Base-by-base conservation (phyloP, 1,140 invertebrate species). In the Oreohelix idahoensis region DNA sequence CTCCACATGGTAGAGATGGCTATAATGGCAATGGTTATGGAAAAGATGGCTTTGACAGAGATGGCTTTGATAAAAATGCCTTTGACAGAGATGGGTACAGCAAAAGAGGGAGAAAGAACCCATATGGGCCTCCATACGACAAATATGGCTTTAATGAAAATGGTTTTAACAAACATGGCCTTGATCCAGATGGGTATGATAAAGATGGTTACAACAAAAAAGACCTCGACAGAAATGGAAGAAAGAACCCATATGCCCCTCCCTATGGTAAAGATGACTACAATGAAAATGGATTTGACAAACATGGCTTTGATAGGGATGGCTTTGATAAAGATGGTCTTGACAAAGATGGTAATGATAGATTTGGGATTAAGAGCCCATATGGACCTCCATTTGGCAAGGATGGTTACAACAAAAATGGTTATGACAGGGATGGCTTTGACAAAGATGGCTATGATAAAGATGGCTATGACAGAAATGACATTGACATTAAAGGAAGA, bases 311-410 rank as follows among this genome's bases (percentile, higher is more conserved):
- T 32, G 63, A 66, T 32, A 66, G 63, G 32, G 63, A 66, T 32
- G 63, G 63, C 32, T 66, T 32, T 32, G 63, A 66, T 17, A 66
- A 66, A 35, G 63, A 66, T 66, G 63, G 63, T 32, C 32, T 66
- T 66, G 63, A 66, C 29, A 66, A 66, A 66, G 63, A 66, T 66
- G 63, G 63, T 32, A 32, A 66, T 66, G 63, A 66, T n/a, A 66
- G 63, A 66, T 17, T 32, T 29, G 29, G 63, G 29, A 66, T 2
- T 8, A 66, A 66, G 17, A 66, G 2, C 8, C 63, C 63, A 66
- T 66, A 66, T 66, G 63, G 63, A 29, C 63, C 63, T 35, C 63
- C 63, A 66, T 66, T 32, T 66, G 63, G 29, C n/a, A 66, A 66
- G 17, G 63, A 66, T 66, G 63, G 63, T 32, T 66, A 66, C 29